Evolutionary conservation across 2,113 vertebrate species (phyloP).

Genomic region (Pseudonaja textilis): DNA sequence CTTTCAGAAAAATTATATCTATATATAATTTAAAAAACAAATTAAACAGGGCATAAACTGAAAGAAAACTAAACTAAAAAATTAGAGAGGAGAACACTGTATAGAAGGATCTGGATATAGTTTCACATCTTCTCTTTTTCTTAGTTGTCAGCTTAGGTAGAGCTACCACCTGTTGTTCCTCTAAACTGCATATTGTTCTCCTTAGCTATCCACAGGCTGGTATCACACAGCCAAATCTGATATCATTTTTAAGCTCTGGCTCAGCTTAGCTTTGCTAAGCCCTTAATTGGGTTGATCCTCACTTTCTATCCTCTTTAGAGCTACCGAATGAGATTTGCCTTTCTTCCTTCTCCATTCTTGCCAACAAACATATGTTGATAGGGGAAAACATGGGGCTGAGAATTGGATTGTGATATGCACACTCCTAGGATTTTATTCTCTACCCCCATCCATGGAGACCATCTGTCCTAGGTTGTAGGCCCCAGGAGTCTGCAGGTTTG

Average conservation of each 20-base stretch:
- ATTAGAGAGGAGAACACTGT: background rate
- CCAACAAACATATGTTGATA: conserved; percentile 20
- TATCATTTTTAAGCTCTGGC: conserved; percentile 3
- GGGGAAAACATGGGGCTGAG: conserved; percentile 13
- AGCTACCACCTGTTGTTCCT: conserved; percentile 3
- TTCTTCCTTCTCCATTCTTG: background rate
- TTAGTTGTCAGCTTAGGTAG: conserved; percentile 6
- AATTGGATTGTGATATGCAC: conserved; percentile 10
- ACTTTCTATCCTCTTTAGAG: conserved; percentile 40
- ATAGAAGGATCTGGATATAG: background rate
- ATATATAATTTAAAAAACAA: background rate
- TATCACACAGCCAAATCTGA: conserved; percentile 19
- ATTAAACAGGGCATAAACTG: background rate
- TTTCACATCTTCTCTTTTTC: background rate
- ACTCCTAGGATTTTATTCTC: conserved; percentile 1
- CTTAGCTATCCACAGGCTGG: conserved; percentile 31
- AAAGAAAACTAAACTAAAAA: background rate
- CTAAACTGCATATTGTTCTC: conserved; percentile 8
- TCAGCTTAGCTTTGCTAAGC: conserved; percentile 24
- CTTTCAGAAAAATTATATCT: background rate
- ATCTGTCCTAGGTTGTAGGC: conserved; percentile 18
- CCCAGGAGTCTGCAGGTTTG: conserved; percentile 1
- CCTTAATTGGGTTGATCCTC: conserved; percentile 22
- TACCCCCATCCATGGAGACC: background rate
- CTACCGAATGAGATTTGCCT: conserved; percentile 36